These are phyloP conservation scores for Myopa testacea DNA, from an alignment of 2,888 invertebrate species.

Conservation along the genomic window DNA sequence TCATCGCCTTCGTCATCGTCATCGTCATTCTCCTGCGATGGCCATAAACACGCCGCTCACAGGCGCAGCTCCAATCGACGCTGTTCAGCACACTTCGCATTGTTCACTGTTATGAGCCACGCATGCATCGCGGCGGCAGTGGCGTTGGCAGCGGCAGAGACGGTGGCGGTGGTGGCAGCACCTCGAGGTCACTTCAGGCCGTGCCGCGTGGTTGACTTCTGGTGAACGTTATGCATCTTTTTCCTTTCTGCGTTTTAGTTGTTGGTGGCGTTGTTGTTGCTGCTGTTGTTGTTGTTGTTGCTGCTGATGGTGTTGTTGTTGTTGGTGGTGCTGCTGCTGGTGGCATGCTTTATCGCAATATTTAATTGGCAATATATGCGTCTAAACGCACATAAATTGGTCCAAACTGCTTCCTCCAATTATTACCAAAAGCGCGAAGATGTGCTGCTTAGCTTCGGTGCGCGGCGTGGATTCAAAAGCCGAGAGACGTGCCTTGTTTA, in stretches of 20 bases:
- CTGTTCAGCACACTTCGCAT: background rate
- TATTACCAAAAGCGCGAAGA: slow-evolving; percentile 37
- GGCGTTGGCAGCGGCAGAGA: background rate
- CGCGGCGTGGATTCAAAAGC: background rate
- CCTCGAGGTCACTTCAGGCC: slow-evolving; percentile 16
- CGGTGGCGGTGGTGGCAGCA: background rate
- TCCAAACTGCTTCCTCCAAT: slow-evolving; percentile 42
- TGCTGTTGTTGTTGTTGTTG: background rate
- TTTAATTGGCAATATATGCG: slow-evolving; percentile 68
- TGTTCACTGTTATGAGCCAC: slow-evolving; percentile 1
- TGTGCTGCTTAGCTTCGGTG: slow-evolving; percentile 6
- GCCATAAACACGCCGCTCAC: slow-evolving; percentile 12
- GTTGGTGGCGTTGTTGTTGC: slow-evolving; percentile 7
- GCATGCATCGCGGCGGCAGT: background rate
- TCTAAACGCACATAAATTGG: slow-evolving; percentile 67
- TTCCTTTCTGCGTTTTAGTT: slow-evolving; percentile 31
- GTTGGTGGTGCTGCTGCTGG: slow-evolving; percentile 22
- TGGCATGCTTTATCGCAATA: slow-evolving; percentile 65
- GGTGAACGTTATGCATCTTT: background rate
- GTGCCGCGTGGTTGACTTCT: background rate
- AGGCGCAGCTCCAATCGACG: background rate
- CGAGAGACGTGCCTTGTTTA: background rate
- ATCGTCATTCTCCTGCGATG: slow-evolving; percentile 26
- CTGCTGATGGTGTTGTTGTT: slow-evolving; percentile 27
- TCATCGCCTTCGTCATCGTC: slow-evolving; percentile 44